These are phyloP conservation scores for Zaprionus camerounensis DNA, from an alignment of 1,140 invertebrate genomes.

Conservation along the genomic window DNA sequence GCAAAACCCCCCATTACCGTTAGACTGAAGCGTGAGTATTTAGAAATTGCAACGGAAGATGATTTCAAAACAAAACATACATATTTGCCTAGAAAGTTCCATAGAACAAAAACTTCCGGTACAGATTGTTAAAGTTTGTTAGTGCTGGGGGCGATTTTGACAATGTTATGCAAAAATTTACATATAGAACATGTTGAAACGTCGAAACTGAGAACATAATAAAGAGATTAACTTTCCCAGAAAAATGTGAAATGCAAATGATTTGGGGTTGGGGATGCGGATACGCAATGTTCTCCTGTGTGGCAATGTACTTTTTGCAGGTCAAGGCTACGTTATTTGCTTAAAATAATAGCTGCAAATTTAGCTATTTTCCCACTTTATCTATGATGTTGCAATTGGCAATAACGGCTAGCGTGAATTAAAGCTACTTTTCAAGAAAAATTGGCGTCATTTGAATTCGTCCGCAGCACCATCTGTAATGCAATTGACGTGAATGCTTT, in stretches of 20 bases:
- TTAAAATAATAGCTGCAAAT: background rate
- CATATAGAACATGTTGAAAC: constrained; percentile 25
- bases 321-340: background rate
- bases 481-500: no score
- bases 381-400: no score
- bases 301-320: background rate
- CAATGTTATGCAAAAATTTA: constrained; percentile 25
- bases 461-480: no score
- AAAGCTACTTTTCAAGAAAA: no score
- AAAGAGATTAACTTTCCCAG: constrained; percentile 31
- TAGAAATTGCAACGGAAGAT: constrained; percentile 21
- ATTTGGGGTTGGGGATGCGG: background rate
- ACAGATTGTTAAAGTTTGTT: constrained; percentile 33
- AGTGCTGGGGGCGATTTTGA: constrained; percentile 17
- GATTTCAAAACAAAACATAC: constrained; percentile 5
- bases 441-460: no score
- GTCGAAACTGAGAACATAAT: constrained; percentile 24
- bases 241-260: background rate
- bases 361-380: background rate
- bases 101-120: constrained; percentile 19
- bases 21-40: constrained; percentile 71
- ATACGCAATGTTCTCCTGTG: background rate
- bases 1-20: constrained; percentile 32
- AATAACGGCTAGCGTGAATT: no score
- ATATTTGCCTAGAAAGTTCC: constrained; percentile 2